Evolutionary conservation across 2,797 vertebrate species (phyloP).

Genomic region (Cyprinodon diabolis): DNA sequence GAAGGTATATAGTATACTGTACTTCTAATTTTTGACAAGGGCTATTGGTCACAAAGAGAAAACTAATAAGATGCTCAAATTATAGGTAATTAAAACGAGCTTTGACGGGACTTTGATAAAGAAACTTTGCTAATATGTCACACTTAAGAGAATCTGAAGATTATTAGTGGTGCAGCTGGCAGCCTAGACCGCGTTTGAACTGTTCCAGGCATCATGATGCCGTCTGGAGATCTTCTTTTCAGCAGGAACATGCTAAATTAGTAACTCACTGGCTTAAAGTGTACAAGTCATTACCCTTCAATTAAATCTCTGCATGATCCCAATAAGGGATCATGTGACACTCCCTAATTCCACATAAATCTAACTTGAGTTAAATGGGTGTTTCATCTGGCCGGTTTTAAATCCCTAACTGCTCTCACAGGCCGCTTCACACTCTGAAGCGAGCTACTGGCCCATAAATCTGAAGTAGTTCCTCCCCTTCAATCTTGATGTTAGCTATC

Average conservation of each 20-base stretch:
- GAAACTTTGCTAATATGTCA: slow-evolving; percentile 54
- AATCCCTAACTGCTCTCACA: slow-evolving; percentile 59
- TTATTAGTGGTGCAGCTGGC: slow-evolving; percentile 56
- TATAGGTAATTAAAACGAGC: slow-evolving; percentile 62
- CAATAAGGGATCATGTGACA: slow-evolving; percentile 53
- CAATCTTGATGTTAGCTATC: slow-evolving; percentile 64
- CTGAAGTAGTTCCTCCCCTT: slow-evolving; percentile 42
- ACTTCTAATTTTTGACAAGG: slow-evolving; percentile 30
- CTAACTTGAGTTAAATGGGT: slow-evolving; percentile 41
- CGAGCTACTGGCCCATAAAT: slow-evolving; percentile 60
- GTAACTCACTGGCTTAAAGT: slow-evolving; percentile 47
- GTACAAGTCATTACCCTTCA: slow-evolving; percentile 58
- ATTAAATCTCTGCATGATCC: slow-evolving; percentile 56
- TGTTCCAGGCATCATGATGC: slow-evolving; percentile 15
- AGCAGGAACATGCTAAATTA: slow-evolving; percentile 58
- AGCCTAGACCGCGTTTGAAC: slow-evolving; percentile 40
- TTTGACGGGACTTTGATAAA: slow-evolving; percentile 58
- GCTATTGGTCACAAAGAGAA: slow-evolving; percentile 47
- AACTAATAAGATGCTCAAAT: slow-evolving; percentile 57
- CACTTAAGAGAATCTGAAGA: slow-evolving; percentile 46
- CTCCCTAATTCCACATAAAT: slow-evolving; percentile 45
- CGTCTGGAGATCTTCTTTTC: slow-evolving; percentile 52
- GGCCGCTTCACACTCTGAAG: slow-evolving; percentile 48
- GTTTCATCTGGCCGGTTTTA: slow-evolving; percentile 45
- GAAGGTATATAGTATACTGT: slow-evolving; percentile 18